Conservation (phyloP, 2,888 invertebrate genomes). For the Metellina segmentata region DNA sequence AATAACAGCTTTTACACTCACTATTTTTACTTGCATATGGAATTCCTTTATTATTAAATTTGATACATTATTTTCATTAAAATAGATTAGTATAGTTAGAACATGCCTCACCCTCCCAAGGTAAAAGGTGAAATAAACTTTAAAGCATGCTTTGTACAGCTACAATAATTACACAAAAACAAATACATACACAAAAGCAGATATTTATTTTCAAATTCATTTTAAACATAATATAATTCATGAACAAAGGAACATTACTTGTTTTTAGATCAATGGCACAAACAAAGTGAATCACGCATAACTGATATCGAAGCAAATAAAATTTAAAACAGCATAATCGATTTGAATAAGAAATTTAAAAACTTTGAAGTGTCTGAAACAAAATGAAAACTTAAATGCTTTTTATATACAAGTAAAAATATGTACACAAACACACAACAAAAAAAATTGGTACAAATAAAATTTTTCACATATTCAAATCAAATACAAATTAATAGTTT, state of each 20-base stretch:
- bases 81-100: too few species aligned
- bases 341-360: background rate
- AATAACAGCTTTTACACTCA: too few species aligned
- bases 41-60: too few species aligned
- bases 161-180: background rate
- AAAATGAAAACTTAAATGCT: too few species aligned
- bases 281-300: background rate
- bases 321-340: background rate
- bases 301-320: background rate
- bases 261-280: background rate
- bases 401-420: too few species aligned
- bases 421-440: background rate
- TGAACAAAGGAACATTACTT: background rate
- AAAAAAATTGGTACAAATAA: background rate
- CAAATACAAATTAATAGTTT: background rate
- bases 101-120: too few species aligned
- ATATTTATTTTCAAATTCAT: background rate
- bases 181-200: background rate
- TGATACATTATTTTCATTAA: too few species aligned
- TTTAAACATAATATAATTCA: background rate
- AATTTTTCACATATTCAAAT: background rate
- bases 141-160: background rate
- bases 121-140: background rate
- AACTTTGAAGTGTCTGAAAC: background rate
- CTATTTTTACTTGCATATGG: too few species aligned